Conservation (phyloP, 2,113 vertebrate genomes). For the Zingel zingel region DNA sequence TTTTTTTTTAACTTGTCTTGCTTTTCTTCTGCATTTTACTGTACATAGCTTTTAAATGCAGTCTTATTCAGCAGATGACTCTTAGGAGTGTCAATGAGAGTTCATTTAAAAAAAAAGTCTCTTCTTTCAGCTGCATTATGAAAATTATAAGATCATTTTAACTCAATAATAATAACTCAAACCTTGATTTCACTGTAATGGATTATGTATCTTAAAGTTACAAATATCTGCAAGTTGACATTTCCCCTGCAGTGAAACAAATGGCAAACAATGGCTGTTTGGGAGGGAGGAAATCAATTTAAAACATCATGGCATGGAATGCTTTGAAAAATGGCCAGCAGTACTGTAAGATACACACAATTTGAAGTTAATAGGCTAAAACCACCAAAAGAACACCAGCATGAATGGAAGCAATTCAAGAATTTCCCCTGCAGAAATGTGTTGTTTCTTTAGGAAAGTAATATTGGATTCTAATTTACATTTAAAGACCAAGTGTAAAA, state of each 20-base stretch:
- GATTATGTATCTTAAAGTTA: conserved; percentile 24
- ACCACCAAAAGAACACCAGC: conserved; percentile 17
- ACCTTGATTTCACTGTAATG: not conserved
- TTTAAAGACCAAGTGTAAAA: conserved; percentile 11
- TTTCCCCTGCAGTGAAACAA: conserved; percentile 12
- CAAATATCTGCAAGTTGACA: conserved; percentile 3
- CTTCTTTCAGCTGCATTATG: conserved; percentile 10
- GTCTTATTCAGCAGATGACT: not conserved
- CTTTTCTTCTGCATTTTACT: conserved; percentile 10
- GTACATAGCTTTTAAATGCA: not conserved
- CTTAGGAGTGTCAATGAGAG: not conserved
- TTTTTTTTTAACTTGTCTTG: not conserved
- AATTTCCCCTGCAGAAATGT: conserved; percentile 14
- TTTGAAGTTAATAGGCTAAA: conserved; percentile 17
- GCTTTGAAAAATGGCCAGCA: conserved; percentile 21
- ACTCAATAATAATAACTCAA: not conserved
- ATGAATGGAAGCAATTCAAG: conserved; percentile 31
- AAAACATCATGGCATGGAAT: conserved; percentile 19
- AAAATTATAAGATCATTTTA: conserved; percentile 19
- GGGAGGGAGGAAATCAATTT: conserved; percentile 23
- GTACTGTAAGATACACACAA: conserved; percentile 24
- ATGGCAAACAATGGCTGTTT: conserved; percentile 17
- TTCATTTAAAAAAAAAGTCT: not conserved
- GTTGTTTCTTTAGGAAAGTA: conserved; percentile 48
- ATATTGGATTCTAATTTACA: conserved; percentile 29